phyloP scores from a whole-genome alignment of 2,888 invertebrate genomes.

The Ditylenchus weischeri region DNA sequence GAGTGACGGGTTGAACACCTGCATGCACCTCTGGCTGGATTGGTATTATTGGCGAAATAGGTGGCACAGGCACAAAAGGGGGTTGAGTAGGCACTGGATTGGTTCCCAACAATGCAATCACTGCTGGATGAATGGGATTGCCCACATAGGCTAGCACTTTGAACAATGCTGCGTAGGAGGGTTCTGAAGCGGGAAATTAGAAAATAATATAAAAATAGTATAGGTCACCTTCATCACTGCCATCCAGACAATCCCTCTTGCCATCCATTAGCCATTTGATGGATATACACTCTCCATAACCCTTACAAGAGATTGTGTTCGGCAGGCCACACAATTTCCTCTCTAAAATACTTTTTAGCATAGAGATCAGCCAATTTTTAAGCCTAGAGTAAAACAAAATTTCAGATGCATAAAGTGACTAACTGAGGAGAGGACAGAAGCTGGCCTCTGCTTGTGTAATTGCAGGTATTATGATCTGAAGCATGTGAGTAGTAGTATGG shows the following conservation, averaged over 20 bases:
- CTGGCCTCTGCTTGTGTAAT: slow-evolving; percentile 13
- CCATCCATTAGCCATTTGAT: slow-evolving; percentile 53
- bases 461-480: slow-evolving; percentile 7
- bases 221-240: slow-evolving; percentile 50
- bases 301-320: slow-evolving; percentile 50
- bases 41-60: background rate
- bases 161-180: background rate
- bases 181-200: slow-evolving; percentile 4
- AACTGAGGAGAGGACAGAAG: slow-evolving; percentile 29
- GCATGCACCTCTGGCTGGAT: background rate
- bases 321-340: slow-evolving; percentile 48
- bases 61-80: background rate
- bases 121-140: background rate
- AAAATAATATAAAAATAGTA: slow-evolving; percentile 1
- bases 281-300: slow-evolving; percentile 57
- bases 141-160: slow-evolving; percentile 8
- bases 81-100: slow-evolving; percentile 5
- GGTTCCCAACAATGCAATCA: background rate
- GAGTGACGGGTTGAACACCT: background rate
- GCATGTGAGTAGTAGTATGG: background rate
- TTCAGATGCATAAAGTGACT: background rate
- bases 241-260: slow-evolving; percentile 53
- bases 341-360: slow-evolving; percentile 39
- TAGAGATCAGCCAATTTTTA: background rate
- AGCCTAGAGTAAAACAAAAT: background rate